These are phyloP conservation scores for Falco columbarius DNA, from an alignment of 2,797 vertebrate genomes.

Conservation along the genomic window DNA sequence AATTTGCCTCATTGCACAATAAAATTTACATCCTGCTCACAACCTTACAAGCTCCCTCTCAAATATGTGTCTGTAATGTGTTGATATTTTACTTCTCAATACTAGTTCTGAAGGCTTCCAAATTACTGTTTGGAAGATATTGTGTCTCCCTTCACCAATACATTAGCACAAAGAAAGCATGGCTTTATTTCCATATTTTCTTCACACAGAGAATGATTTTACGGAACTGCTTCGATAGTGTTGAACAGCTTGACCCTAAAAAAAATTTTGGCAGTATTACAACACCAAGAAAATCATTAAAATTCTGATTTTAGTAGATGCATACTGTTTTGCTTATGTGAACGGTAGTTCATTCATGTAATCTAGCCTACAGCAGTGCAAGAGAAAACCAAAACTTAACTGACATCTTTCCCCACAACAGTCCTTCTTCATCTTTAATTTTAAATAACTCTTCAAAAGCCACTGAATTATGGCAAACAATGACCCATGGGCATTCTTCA, in stretches of 20 bases:
- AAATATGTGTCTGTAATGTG: not conserved
- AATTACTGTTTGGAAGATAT: not conserved
- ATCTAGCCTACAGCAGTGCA: not conserved
- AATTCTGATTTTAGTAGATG: not conserved
- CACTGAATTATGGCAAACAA: not conserved
- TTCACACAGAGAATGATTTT: slow-evolving; percentile 29
- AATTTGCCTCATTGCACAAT: slow-evolving; percentile 23
- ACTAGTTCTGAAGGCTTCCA: slow-evolving; percentile 1
- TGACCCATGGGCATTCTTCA: not conserved
- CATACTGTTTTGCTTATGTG: not conserved
- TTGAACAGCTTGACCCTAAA: slow-evolving; percentile 16
- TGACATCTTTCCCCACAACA: not conserved
- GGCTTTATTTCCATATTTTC: slow-evolving; percentile 43
- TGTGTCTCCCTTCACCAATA: not conserved
- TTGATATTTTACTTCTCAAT: not conserved
- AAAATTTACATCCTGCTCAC: slow-evolving; percentile 42
- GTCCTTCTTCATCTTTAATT: not conserved
- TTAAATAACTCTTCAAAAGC: not conserved
- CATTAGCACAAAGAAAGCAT: not conserved
- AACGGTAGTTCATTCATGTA: not conserved
- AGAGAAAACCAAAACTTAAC: not conserved
- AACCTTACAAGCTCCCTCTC: not conserved
- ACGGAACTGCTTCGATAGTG: slow-evolving; percentile 37
- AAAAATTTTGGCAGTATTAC: not conserved
- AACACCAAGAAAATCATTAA: not conserved